phyloP scores from a whole-genome alignment of 2,888 invertebrate species.

The Scaptomyza caliginosa region DNA sequence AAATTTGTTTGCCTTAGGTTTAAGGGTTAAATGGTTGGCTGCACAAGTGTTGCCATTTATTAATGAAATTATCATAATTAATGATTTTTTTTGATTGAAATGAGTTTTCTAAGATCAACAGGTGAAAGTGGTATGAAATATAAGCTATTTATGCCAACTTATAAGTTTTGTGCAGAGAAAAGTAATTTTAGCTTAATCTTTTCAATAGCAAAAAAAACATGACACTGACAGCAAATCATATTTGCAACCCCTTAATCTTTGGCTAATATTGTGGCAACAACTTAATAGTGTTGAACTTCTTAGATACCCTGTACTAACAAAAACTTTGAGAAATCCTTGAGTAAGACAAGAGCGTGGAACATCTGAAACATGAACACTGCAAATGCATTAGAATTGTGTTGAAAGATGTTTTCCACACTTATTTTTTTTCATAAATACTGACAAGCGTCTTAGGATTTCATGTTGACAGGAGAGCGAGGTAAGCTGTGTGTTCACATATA shows the following conservation, averaged over 20 bases:
- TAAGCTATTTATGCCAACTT: conserved; percentile 5
- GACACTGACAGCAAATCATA: conserved; percentile 51
- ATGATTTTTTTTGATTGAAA: no score
- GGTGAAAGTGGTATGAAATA: not conserved
- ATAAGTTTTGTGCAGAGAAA: conserved; percentile 13
- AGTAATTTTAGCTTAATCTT: conserved; percentile 37
- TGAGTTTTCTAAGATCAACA: not conserved
- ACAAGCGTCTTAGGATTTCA: conserved; percentile 56
- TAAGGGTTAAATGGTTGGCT: conserved; percentile 6
- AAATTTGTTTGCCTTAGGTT: conserved; percentile 24
- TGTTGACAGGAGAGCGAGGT: conserved; percentile 59
- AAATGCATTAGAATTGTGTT: conserved; percentile 54
- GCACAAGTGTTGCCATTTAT: conserved; percentile 23
- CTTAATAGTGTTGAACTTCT: not conserved
- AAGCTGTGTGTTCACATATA: conserved; percentile 34
- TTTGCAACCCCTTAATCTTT: conserved; percentile 37
- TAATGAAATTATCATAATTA: no score
- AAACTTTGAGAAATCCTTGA: no score
- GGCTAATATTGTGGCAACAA: conserved; percentile 22
- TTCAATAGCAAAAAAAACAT: conserved; percentile 21
- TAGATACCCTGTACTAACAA: conserved; percentile 22
- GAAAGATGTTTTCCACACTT: conserved; percentile 48
- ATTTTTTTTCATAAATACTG: conserved; percentile 44
- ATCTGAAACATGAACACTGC: conserved; percentile 42
- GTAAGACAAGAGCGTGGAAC: conserved; percentile 11